Conservation (phyloP, 2,888 invertebrate genomes). For the Pristionchus exspectatus region DNA sequence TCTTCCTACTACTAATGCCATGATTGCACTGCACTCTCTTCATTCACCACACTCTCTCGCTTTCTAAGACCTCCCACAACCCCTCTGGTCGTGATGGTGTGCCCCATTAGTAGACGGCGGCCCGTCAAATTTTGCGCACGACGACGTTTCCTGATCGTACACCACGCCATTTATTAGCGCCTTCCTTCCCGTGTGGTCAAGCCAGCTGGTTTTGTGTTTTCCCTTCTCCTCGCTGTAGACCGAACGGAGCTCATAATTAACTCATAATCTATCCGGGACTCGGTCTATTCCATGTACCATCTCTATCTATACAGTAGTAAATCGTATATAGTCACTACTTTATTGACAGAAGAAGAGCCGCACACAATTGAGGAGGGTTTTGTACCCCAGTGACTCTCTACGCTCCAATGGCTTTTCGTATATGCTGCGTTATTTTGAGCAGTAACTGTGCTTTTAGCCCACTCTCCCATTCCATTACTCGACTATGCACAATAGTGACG, state of each 20-base stretch:
- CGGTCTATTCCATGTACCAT: background rate
- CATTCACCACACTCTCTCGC: background rate
- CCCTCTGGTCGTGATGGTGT: background rate
- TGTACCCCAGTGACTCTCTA: background rate
- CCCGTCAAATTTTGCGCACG: conserved; percentile 50
- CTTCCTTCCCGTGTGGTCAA: background rate
- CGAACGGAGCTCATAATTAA: conserved; percentile 15
- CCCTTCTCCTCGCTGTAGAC: background rate
- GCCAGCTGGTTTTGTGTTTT: background rate
- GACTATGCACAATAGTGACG: background rate
- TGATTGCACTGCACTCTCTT: conserved; percentile 41
- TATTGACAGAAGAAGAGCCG: background rate
- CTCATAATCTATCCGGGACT: conserved; percentile 24
- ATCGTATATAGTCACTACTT: background rate
- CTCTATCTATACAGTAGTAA: background rate
- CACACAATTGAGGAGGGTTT: background rate
- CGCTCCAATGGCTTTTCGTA: conserved; percentile 20
- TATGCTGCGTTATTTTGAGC: conserved; percentile 8
- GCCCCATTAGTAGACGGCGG: conserved; percentile 37
- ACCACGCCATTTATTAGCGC: conserved; percentile 12
- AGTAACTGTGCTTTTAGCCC: conserved; percentile 31
- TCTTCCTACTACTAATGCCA: conserved; percentile 37
- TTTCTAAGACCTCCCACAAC: background rate
- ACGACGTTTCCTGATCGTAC: conserved; percentile 43
- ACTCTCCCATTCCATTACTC: background rate